These are phyloP conservation scores for Cyclopterus lumpus DNA, from an alignment of 2,797 vertebrate species.

Conservation along the genomic window DNA sequence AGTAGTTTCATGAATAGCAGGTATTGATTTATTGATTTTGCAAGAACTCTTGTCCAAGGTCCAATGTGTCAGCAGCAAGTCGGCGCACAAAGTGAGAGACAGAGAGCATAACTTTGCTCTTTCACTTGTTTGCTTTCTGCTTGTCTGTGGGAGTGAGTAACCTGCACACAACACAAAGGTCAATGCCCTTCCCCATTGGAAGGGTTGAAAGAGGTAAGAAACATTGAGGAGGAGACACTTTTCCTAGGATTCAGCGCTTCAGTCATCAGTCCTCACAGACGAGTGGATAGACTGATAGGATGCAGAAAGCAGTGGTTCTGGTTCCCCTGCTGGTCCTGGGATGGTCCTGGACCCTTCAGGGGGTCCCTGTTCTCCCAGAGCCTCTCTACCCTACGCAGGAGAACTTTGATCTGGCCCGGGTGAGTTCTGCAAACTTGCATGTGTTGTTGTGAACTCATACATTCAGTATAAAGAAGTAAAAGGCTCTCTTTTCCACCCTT, in stretches of 20 bases:
- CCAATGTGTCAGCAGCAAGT: conserved; percentile 29
- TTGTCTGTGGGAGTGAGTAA: conserved; percentile 27
- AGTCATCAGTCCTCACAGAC: conserved; percentile 19
- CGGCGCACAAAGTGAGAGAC: conserved; percentile 8
- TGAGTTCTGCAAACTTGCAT: conserved; percentile 64
- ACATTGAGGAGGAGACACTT: not conserved
- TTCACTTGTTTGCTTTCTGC: conserved; percentile 70
- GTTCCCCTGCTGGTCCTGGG: conserved; percentile 76
- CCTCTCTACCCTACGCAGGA: conserved; percentile 87
- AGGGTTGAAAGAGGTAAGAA: not conserved
- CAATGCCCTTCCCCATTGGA: conserved; percentile 30
- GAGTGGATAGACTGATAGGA: conserved; percentile 39
- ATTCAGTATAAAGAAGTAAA: not conserved
- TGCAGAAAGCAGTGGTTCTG: conserved; percentile 47
- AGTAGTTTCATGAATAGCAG: conserved; percentile 17
- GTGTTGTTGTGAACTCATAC: not conserved
- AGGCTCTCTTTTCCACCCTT: not conserved
- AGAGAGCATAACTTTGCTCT: conserved; percentile 80
- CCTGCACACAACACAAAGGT: conserved; percentile 41
- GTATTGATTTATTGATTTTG: conserved; percentile 56
- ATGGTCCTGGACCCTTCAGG: conserved; percentile 51
- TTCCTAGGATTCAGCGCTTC: conserved; percentile 11
- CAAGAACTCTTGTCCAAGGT: conserved; percentile 42
- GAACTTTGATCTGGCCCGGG: conserved; percentile 87
- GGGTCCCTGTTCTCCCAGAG: conserved; percentile 64